phyloP scores from a whole-genome alignment of 2,888 invertebrate genomes.

The Spodoptera exigua region DNA sequence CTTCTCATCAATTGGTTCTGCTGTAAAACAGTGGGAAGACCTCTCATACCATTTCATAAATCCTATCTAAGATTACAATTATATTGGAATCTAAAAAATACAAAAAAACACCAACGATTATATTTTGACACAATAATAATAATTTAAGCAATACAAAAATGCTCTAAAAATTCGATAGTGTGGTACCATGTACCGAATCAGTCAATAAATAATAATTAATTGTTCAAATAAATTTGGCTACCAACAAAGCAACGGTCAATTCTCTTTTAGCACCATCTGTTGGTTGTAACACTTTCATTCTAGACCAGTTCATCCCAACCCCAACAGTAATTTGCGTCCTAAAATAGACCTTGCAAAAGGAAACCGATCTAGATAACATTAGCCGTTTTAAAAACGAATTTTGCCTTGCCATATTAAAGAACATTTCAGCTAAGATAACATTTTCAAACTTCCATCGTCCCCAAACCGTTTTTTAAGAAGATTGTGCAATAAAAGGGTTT shows the following conservation, averaged over 20 bases:
- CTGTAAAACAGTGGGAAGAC: slow-evolving; percentile 36
- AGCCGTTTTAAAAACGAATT: slow-evolving; percentile 23
- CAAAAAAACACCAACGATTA: slow-evolving; percentile 26
- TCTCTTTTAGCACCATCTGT: slow-evolving; percentile 51
- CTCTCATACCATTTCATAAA: slow-evolving; percentile 44
- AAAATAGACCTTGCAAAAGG: not conserved
- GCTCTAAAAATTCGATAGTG: slow-evolving; percentile 66
- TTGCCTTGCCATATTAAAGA: slow-evolving; percentile 20
- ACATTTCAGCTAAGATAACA: slow-evolving; percentile 5
- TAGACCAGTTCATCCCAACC: slow-evolving; percentile 25
- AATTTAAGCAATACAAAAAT: slow-evolving; percentile 40
- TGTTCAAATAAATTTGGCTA: slow-evolving; percentile 34
- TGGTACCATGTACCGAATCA: slow-evolving; percentile 60
- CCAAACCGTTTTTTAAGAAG: not conserved
- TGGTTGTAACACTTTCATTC: slow-evolving; percentile 35
- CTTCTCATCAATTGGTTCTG: not conserved
- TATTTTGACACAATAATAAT: slow-evolving; percentile 40
- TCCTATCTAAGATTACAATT: slow-evolving; percentile 53
- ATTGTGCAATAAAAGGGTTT: no score
- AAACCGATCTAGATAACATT: slow-evolving; percentile 39
- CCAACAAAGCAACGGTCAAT: slow-evolving; percentile 33
- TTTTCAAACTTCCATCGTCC: not conserved
- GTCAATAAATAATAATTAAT: slow-evolving; percentile 48
- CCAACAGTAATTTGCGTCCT: no score
- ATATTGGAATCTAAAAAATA: slow-evolving; percentile 41